Conservation (phyloP, 2,797 vertebrate species). For the Nasua narica region DNA sequence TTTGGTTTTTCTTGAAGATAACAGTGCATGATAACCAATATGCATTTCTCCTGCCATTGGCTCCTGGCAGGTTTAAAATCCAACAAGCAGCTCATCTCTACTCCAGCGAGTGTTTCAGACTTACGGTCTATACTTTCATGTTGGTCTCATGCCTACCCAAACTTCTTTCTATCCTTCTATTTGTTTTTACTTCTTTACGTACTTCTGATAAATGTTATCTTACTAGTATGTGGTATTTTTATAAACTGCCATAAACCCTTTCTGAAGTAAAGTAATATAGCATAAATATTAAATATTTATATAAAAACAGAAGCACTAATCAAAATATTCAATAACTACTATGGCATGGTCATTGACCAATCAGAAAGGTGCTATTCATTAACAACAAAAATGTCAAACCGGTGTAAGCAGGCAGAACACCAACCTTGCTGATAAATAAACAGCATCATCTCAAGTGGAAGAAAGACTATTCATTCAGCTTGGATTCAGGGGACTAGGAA, state of each 20-base stretch:
- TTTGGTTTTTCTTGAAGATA: neutral
- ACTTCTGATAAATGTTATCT: neutral
- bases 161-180: neutral
- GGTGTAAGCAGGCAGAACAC: neutral
- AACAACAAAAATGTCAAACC: neutral
- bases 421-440: neutral
- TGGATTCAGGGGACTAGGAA: neutral
- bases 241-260: conserved; percentile 1
- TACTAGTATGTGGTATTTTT: neutral
- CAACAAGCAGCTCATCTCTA: neutral
- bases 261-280: neutral
- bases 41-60: neutral
- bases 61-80: neutral
- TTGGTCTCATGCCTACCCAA: neutral
- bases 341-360: neutral
- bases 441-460: neutral
- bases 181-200: neutral
- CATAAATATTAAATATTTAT: conserved; percentile 10
- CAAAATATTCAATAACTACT: neutral
- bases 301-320: neutral
- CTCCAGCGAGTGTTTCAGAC: neutral
- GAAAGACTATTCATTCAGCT: neutral
- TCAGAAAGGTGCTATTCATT: neutral
- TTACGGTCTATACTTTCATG: neutral
- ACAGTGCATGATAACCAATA: neutral